Base-by-base conservation (phyloP, 30 jellyfish, hydroid and myxozoan species). In the Hydractinia echinata region DNA sequence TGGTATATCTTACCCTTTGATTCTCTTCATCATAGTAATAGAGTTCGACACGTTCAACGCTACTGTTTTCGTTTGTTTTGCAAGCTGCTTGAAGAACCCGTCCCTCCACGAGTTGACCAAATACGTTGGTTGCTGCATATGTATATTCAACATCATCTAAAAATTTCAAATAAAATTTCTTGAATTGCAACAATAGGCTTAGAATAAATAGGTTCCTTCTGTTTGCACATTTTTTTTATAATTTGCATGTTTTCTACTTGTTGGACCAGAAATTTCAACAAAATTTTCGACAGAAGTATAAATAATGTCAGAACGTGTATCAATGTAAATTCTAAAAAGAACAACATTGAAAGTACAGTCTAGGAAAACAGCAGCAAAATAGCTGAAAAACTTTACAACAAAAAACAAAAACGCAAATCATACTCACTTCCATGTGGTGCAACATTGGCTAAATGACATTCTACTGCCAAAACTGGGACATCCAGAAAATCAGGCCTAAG, bases 1-100 rank as follows among this genome's bases (percentile, higher is more conserved):
- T 30, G 44, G 44, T 30, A 30, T 30, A 30, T 30, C 44, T 58
- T 64, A 64, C 74, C 74, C 39, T 44, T 51, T 64, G 74, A 6
- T 44, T 64, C 19, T 64, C 74, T 7, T n/a, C 39, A 64, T 64
- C 74, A 7, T n/a, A 44, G 39, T n/a, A 64, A n/a, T 44, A 64
- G 51, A 64, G 4, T n/a, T 64, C 74, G 18, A 64, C 74, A 64
- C 74, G 19, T 64, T 44, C 19, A 64, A 64, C 74, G 19, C 74
- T n/a, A n/a, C n/a, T 51, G 39, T 64, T 51, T n/a, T 64, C 74
- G 39, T 51, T 44, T 64, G 74, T n/a, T 64, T 64, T 64, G 51
- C 19, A 51, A n/a, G 10, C 39, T 13, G 74, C 74, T 64, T 64
- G 74, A 7, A 64, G 74, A n/a, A 13, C 74, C 74, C 39, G 3